Percentiles rank a stretch among this genome's conserved stretches.
These are phyloP conservation scores for Isoperla grammatica DNA, from an alignment of 2,888 invertebrate genomes.

Conservation along the genomic window DNA sequence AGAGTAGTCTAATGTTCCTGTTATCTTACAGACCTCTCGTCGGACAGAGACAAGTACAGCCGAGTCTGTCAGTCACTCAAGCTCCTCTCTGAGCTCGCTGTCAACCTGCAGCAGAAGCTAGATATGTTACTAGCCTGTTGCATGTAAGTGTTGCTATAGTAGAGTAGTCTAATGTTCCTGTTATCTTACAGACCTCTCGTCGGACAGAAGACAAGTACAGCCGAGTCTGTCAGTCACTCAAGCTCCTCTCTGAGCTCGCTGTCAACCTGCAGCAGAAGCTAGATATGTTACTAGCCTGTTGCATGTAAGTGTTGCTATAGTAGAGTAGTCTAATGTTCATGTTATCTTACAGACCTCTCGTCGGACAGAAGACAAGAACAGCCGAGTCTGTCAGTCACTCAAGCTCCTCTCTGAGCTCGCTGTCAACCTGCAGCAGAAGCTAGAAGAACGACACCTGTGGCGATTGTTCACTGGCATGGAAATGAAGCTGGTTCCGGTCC, in stretches of 20 bases:
- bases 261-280: conserved; percentile 34
- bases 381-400: conserved; percentile 23
- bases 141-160: no score
- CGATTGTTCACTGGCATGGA: conserved; percentile 47
- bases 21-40: neutral
- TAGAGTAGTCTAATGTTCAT: no score
- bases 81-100: conserved; percentile 38
- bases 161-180: no score
- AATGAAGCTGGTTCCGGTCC: conserved; percentile 45
- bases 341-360: neutral
- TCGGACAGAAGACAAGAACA: conserved; percentile 24
- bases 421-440: conserved; percentile 29
- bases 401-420: conserved; percentile 38
- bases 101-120: conserved; percentile 34
- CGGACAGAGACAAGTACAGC: conserved; percentile 24
- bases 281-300: no score
- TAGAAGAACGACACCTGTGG: conserved; percentile 42
- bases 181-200: neutral
- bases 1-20: no score
- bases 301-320: no score
- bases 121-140: no score
- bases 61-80: conserved; percentile 24
- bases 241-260: conserved; percentile 38
- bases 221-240: conserved; percentile 23
- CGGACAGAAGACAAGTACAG: conserved; percentile 24